These are phyloP conservation scores for Acropternis orthonyx DNA, from an alignment of 2,797 vertebrate species.

Conservation along the genomic window DNA sequence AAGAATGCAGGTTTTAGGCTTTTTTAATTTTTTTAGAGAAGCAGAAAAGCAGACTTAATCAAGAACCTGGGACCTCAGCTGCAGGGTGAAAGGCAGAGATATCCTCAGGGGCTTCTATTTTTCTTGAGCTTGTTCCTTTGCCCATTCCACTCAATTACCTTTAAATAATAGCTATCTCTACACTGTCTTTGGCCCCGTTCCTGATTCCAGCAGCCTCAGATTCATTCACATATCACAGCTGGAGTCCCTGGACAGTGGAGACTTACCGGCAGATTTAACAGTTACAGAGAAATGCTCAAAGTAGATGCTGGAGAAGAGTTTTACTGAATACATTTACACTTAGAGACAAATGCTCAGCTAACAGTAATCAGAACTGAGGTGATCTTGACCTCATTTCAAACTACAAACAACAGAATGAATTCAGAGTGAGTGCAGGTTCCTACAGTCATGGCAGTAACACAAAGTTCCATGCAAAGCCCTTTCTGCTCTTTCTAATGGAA, in stretches of 20 bases:
- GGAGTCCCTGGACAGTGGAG: neutral
- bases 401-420: neutral
- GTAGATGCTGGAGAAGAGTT: neutral
- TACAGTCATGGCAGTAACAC: neutral
- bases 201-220: neutral
- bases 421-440: neutral
- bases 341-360: neutral
- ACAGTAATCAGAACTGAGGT: neutral
- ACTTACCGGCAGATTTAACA: conserved; percentile 19
- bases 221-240: neutral
- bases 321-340: neutral
- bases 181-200: conserved; percentile 3
- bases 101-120: conserved; percentile 9
- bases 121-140: conserved; percentile 12
- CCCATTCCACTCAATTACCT: conserved; percentile 51
- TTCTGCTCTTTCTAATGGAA: neutral
- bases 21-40: neutral
- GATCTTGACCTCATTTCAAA: neutral
- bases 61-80: conserved; percentile 19
- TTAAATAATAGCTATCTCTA: conserved; percentile 36
- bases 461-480: neutral
- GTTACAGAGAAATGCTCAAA: neutral
- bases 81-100: neutral
- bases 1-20: neutral
- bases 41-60: neutral